These are phyloP conservation scores for Poeciliopsis occidentalis DNA, from an alignment of 2,113 vertebrate species.

Conservation along the genomic window DNA sequence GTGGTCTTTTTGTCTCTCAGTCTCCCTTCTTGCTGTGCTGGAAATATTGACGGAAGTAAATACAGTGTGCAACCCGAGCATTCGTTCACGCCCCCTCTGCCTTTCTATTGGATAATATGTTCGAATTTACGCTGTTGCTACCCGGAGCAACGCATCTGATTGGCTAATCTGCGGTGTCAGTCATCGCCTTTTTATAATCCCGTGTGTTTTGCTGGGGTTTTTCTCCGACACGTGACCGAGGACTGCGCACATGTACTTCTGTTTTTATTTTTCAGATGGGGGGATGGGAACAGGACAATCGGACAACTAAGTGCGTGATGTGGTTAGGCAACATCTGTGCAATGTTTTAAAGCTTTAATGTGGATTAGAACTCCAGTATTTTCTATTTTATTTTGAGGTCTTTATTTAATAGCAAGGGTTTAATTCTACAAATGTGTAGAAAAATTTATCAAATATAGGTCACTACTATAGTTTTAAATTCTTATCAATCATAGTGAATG, in stretches of 20 bases:
- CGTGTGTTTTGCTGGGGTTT: conserved; percentile 65
- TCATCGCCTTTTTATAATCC: conserved; percentile 36
- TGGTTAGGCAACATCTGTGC: not conserved
- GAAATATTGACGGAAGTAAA: conserved; percentile 85
- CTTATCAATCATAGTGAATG: not conserved
- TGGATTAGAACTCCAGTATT: not conserved
- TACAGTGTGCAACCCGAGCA: conserved; percentile 43
- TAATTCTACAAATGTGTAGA: not conserved
- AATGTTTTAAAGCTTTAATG: not conserved
- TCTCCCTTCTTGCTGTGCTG: conserved; percentile 23
- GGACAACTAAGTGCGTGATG: not conserved
- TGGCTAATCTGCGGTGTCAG: conserved; percentile 52
- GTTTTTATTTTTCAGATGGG: conserved; percentile 75
- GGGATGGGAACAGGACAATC: conserved; percentile 21
- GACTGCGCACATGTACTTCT: conserved; percentile 74
- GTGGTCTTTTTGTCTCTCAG: conserved; percentile 33
- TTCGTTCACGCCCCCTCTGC: conserved; percentile 34
- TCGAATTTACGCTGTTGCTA: conserved; percentile 76
- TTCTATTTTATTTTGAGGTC: not conserved
- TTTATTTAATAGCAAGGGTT: not conserved
- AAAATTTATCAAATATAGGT: no score
- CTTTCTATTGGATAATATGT: conserved; percentile 66
- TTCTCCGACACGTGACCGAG: conserved; percentile 74
- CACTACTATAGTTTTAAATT: no score
- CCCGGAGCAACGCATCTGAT: conserved; percentile 57